Conservation (phyloP, 2,888 invertebrate species). For the Gandaritis pyraliata region DNA sequence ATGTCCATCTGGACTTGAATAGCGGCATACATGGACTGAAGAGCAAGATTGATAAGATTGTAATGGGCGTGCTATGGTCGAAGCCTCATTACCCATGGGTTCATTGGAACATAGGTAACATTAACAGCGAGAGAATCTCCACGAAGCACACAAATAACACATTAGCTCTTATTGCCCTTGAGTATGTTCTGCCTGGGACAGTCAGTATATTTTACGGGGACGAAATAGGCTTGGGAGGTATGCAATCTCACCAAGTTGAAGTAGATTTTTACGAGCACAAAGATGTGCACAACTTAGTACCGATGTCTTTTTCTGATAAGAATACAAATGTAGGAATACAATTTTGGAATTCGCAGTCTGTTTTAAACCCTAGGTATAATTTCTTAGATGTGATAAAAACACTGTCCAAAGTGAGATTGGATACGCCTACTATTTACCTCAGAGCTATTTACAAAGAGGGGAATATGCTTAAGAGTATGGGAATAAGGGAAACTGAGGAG, state of each 20-base stretch:
- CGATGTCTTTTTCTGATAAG: slow-evolving; percentile 86
- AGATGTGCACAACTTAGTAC: slow-evolving; percentile 87
- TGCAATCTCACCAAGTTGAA: slow-evolving; percentile 77
- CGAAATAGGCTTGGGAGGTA: slow-evolving; percentile 90
- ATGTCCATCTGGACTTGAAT: slow-evolving; percentile 86
- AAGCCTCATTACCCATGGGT: slow-evolving; percentile 89
- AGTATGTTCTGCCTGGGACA: slow-evolving; percentile 93
- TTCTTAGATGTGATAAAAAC: slow-evolving; percentile 83
- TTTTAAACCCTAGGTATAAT: slow-evolving; percentile 75
- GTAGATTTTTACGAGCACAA: slow-evolving; percentile 84
- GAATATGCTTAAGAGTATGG: slow-evolving; percentile 86
- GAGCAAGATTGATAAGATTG: slow-evolving; percentile 82
- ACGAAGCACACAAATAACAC: slow-evolving; percentile 85
- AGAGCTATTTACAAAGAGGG: slow-evolving; percentile 88
- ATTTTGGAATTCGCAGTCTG: slow-evolving; percentile 87
- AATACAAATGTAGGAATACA: slow-evolving; percentile 71
- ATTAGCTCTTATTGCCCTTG: slow-evolving; percentile 88
- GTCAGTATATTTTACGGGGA: slow-evolving; percentile 96
- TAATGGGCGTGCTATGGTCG: slow-evolving; percentile 84
- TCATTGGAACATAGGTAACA: slow-evolving; percentile 90
- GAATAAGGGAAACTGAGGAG: slow-evolving; percentile 86
- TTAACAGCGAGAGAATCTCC: slow-evolving; percentile 85
- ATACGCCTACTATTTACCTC: slow-evolving; percentile 89
- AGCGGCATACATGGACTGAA: slow-evolving; percentile 85
- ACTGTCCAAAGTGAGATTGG: slow-evolving; percentile 85